Evolutionary conservation across 2,113 vertebrate species (phyloP).

Genomic region (Promerops cafer): DNA sequence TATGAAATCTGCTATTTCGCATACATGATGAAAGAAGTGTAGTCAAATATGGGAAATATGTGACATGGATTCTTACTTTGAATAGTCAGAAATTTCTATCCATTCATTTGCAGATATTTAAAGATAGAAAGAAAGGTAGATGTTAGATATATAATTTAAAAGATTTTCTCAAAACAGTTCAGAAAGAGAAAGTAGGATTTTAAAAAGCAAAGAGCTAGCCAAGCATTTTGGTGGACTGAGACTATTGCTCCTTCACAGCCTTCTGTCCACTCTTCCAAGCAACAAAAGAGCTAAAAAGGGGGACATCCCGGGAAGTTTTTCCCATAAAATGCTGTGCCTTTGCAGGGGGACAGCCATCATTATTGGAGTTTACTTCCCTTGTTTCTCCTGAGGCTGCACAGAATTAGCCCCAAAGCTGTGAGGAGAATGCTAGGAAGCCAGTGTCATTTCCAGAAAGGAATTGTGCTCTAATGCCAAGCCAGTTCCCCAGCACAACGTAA

Average conservation of each 20-base stretch:
- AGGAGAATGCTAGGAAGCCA: neutral
- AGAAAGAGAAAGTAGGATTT: neutral
- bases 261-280: neutral
- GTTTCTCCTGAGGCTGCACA: neutral
- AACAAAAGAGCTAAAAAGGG: neutral
- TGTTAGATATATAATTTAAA: neutral
- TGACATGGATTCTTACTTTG: neutral
- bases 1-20: neutral
- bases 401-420: neutral
- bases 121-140: neutral
- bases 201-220: neutral
- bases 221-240: neutral
- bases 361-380: neutral
- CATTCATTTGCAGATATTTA: neutral
- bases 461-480: neutral
- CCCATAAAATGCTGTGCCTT: neutral
- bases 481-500: accelerated
- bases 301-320: neutral
- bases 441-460: neutral
- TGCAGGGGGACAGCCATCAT: neutral
- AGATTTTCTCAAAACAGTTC: neutral
- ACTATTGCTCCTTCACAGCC: neutral
- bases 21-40: neutral
- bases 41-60: neutral
- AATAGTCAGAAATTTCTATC: neutral